Conservation (phyloP, 1,140 invertebrate genomes). For the Drosophila ananassae region DNA sequence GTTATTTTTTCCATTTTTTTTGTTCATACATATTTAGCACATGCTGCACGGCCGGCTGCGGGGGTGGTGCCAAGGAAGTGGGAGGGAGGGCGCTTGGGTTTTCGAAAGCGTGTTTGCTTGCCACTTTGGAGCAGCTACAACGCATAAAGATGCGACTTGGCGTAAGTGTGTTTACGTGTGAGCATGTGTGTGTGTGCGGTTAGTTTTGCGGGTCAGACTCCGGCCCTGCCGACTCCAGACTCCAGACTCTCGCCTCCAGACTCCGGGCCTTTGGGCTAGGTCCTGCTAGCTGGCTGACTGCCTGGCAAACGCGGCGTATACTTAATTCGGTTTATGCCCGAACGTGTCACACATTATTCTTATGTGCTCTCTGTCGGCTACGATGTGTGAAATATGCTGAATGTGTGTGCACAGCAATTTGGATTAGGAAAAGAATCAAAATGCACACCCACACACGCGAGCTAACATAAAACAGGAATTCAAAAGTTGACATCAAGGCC, state of each 20-base stretch:
- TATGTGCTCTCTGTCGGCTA: constrained; percentile 50
- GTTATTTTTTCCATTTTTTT: constrained; percentile 12
- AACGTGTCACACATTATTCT: constrained; percentile 81
- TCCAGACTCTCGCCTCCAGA: not conserved
- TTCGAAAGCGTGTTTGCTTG: constrained; percentile 38
- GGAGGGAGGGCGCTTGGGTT: not conserved
- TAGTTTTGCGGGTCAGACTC: constrained; percentile 61
- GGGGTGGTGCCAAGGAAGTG: constrained; percentile 9
- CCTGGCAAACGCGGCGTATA: constrained; percentile 78
- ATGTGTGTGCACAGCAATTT: constrained; percentile 73
- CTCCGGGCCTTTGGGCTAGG: constrained; percentile 14
- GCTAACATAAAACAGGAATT: not conserved
- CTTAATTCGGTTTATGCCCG: constrained; percentile 81
- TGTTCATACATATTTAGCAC: constrained; percentile 61
- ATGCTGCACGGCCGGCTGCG: constrained; percentile 36
- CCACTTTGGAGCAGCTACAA: constrained; percentile 54
- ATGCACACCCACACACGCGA: constrained; percentile 1
- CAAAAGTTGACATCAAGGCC: constrained; percentile 45
- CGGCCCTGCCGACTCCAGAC: constrained; percentile 3
- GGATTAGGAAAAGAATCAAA: constrained; percentile 53
- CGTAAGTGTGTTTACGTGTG: constrained; percentile 36
- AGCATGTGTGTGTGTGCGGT: constrained; percentile 40
- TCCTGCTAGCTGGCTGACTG: constrained; percentile 44
- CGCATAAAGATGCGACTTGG: constrained; percentile 53
- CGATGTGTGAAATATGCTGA: constrained; percentile 78